Evolutionary conservation across 2,888 invertebrate species (phyloP).

Genomic region (Andricus curvator): DNA sequence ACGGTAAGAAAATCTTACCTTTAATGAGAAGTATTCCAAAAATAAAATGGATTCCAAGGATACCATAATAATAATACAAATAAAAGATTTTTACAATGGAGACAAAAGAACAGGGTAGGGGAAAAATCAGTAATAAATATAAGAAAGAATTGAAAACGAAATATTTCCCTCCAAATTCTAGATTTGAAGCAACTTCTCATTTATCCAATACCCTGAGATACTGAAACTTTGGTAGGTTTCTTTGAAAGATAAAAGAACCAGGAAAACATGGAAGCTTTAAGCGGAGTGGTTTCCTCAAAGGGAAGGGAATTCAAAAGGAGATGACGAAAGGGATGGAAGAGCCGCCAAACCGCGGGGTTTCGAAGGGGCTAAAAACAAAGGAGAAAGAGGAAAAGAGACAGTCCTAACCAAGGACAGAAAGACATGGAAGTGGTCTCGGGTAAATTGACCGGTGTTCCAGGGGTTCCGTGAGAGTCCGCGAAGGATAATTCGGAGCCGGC

Average conservation of each 20-base stretch:
- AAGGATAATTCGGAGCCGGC: constrained; percentile 76
- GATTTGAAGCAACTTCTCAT: constrained; percentile 17
- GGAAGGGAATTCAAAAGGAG: constrained; percentile 28
- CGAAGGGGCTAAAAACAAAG: constrained; percentile 44
- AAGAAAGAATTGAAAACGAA: neutral
- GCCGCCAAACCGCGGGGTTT: constrained; percentile 41
- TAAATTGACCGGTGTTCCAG: constrained; percentile 75
- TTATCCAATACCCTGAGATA: neutral
- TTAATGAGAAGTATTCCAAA: neutral
- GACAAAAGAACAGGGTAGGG: neutral
- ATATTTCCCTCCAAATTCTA: neutral
- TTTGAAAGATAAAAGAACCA: constrained; percentile 18
- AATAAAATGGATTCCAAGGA: neutral
- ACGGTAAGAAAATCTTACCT: neutral
- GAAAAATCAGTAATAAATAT: constrained; percentile 6
- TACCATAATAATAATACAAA: neutral
- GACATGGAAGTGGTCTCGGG: constrained; percentile 65
- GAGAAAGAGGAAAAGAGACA: constrained; percentile 60
- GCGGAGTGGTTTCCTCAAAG: constrained; percentile 30
- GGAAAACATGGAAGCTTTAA: neutral
- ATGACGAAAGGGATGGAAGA: constrained; percentile 48
- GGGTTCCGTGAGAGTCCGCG: constrained; percentile 67
- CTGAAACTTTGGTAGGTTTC: constrained; percentile 31
- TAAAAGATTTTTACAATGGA: constrained; percentile 6
- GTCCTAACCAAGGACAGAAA: constrained; percentile 32